A percentile compares a stretch with the other conserved stretches of the same genome.
Conservation (phyloP, 2,113 vertebrate genomes). For the Zonotrichia leucophrys region DNA sequence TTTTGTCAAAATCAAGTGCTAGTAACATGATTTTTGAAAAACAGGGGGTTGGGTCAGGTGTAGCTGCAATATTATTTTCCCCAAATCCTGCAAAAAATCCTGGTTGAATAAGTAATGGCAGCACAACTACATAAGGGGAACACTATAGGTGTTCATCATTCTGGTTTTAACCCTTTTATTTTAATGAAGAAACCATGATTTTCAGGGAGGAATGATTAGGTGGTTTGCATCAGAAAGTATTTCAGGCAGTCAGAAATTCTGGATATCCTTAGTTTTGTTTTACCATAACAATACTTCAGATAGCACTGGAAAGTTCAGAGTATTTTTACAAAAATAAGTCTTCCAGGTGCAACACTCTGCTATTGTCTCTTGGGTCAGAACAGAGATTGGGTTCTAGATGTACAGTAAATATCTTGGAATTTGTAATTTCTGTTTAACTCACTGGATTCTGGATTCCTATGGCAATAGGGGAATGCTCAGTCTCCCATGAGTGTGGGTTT, state of each 20-base stretch:
- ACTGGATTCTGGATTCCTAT: not conserved
- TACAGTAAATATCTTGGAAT: not conserved
- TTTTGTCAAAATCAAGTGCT: not conserved
- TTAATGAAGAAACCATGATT: not conserved
- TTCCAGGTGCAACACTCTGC: not conserved
- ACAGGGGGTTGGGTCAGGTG: not conserved
- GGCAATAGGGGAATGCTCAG: not conserved
- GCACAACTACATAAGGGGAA: not conserved
- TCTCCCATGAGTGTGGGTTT: not conserved
- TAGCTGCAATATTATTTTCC: not conserved
- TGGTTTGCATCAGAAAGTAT: not conserved
- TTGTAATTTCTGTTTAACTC: not conserved
- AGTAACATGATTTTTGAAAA: not conserved
- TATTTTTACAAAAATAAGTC: not conserved
- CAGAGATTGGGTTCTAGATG: not conserved
- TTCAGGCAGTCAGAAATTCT: not conserved
- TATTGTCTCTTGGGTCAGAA: not conserved
- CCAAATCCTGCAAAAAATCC: not conserved
- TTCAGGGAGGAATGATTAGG: not conserved
- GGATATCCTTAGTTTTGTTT: not conserved
- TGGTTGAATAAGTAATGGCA: not conserved
- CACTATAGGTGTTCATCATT: not conserved
- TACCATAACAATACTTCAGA: not conserved
- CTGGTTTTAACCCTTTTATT: not conserved
- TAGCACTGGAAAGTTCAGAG: not conserved